phyloP scores from a whole-genome alignment of 2,113 vertebrate species.

The Indicator maculatus region DNA sequence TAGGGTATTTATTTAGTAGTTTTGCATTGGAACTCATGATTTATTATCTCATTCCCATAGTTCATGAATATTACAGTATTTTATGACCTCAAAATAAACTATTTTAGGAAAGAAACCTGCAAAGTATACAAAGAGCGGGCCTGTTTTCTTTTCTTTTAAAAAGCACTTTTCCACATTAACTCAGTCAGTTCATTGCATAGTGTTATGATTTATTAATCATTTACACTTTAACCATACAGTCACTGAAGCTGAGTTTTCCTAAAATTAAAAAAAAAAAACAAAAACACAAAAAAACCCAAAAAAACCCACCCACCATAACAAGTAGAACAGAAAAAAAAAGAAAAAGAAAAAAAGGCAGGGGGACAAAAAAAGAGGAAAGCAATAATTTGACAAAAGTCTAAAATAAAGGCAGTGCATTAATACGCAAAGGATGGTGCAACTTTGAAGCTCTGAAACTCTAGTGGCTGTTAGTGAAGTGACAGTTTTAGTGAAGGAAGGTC shows the following conservation, averaged over 20 bases:
- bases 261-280: background rate
- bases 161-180: background rate
- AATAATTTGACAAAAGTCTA: background rate
- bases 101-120: background rate
- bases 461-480: constrained; percentile 69
- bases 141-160: background rate
- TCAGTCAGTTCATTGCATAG: background rate
- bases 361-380: background rate
- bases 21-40: background rate
- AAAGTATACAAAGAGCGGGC: background rate
- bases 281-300: too few species aligned
- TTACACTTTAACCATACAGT: background rate
- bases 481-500: constrained; percentile 57
- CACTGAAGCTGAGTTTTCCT: background rate
- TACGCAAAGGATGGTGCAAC: constrained; percentile 10
- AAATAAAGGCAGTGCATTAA: constrained; percentile 30
- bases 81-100: background rate
- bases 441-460: constrained; percentile 47
- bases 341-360: background rate
- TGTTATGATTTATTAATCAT: background rate
- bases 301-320: background rate
- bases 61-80: background rate
- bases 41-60: background rate
- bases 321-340: background rate
- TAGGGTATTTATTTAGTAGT: background rate